Evolutionary conservation across 1,140 invertebrate species (phyloP).

Genomic region (Sogatella furcifera): DNA sequence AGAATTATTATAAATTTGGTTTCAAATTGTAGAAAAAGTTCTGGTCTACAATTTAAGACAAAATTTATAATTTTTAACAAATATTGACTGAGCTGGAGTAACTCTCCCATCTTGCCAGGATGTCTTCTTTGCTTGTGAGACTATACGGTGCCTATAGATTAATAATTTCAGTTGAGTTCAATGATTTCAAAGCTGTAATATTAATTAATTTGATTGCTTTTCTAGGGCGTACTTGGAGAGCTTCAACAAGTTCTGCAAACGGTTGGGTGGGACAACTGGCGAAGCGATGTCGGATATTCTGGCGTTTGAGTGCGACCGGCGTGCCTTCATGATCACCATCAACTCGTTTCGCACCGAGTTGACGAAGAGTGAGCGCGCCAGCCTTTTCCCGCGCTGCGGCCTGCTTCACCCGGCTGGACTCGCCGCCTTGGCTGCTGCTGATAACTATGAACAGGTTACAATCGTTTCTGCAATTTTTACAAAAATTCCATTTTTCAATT

Average conservation of each 20-base stretch:
- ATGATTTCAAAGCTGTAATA: too few relatives aligned
- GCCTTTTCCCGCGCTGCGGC: slow-evolving; percentile 94
- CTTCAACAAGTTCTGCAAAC: slow-evolving; percentile 94
- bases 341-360: slow-evolving; percentile 99
- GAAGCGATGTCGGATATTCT: slow-evolving; percentile 99
- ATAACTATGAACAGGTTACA: slow-evolving; percentile 62
- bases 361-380: slow-evolving; percentile 93
- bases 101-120: too few relatives aligned
- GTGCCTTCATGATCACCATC: slow-evolving; percentile 98
- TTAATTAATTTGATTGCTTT: too few relatives aligned
- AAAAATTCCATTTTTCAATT: too few relatives aligned
- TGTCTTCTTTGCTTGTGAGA: too few relatives aligned
- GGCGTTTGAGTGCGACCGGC: slow-evolving; percentile 97
- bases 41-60: too few relatives aligned
- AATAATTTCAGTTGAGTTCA: too few relatives aligned
- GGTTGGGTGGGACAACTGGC: slow-evolving; percentile 89
- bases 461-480: not conserved
- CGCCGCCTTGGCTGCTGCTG: slow-evolving; percentile 86
- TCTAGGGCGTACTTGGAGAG: slow-evolving; percentile 49
- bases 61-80: too few relatives aligned
- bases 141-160: too few relatives aligned
- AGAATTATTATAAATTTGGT: too few relatives aligned
- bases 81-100: too few relatives aligned
- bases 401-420: slow-evolving; percentile 94
- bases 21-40: too few relatives aligned